Base-by-base conservation (phyloP, 1,140 invertebrate species). In the Scaptomyza hsui region DNA sequence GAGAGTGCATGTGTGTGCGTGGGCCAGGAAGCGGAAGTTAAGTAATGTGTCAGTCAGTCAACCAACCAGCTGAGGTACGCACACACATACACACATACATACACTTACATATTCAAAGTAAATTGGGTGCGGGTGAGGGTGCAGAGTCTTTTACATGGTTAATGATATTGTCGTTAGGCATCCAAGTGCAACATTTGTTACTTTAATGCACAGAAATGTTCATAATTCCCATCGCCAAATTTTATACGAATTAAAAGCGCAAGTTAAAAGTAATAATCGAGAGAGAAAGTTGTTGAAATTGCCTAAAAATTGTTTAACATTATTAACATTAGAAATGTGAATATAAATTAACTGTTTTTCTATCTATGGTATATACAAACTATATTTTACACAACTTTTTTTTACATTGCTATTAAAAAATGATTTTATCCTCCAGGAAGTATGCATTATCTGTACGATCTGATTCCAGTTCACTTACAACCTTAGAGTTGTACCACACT, bases 21-120 rank as follows among this genome's bases (percentile, higher is more conserved):
- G 67, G 39, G 73, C 61, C 82, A 81, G 82, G 82, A 88, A 86
- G 75, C 82, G 82, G 82, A 86, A 88, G 82, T 78, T 86, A 86
- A 86, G 78, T 88, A 86, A 86, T 86, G 82, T 86, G 82, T 80
- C 80, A 85, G 80, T 85, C 76, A 74, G 72, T 81, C 73, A 81
- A 63, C 71, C 75, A 79, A 44, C 39, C 55, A 24, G 12, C 32
- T 57, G 45, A 59, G 32, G 29, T 57, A 59, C 12, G n/a, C 9
- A 41, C 49, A 52, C 7, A 53, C 39, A 49, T 21, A 13, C 42
- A 53, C 7, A 59, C 41, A 12, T 21, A 29, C 9, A 52, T 29
- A 61, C 16, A 19, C 21, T 9, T 29, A 42, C 35, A 53, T 69
- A 47, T 55, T 35, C 45, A 21, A 29, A 52, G 60, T 49, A 71